Percentiles rank a stretch among this genome's conserved stretches.
Conservation (phyloP, 1,140 invertebrate genomes). For the Dinoponera quadriceps region DNA sequence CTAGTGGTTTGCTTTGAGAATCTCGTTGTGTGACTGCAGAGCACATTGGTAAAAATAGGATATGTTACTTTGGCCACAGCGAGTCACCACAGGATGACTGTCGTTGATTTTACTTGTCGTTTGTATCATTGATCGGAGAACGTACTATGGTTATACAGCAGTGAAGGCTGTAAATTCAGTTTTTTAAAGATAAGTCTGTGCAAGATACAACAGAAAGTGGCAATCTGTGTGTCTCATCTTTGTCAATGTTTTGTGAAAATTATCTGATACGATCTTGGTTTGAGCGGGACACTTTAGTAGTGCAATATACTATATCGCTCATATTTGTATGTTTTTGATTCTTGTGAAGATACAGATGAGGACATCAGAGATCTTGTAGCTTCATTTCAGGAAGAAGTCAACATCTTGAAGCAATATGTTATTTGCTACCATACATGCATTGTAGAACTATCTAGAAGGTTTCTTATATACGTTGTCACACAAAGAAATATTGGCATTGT, state of each 20-base stretch:
- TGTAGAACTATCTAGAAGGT: conserved; percentile 46
- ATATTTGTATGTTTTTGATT: neutral
- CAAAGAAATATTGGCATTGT: neutral
- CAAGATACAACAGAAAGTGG: neutral
- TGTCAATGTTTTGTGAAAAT: neutral
- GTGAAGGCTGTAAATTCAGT: neutral
- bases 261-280: neutral
- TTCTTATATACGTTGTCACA: neutral
- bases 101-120: conserved; percentile 24
- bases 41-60: conserved; percentile 15
- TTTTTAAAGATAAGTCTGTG: neutral
- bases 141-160: neutral
- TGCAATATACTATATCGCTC: neutral
- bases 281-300: neutral
- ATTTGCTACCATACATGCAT: neutral
- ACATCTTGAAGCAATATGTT: neutral
- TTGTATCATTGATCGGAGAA: conserved; percentile 26
- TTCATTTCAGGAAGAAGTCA: neutral
- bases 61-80: conserved; percentile 34
- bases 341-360: conserved; percentile 5
- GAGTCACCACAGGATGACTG: neutral
- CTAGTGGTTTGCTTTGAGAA: neutral
- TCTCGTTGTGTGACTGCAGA: conserved; percentile 4
- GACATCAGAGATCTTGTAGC: neutral
- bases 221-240: neutral